phyloP scores from a whole-genome alignment of 2,888 invertebrate genomes.

The Drosophila monieri region DNA sequence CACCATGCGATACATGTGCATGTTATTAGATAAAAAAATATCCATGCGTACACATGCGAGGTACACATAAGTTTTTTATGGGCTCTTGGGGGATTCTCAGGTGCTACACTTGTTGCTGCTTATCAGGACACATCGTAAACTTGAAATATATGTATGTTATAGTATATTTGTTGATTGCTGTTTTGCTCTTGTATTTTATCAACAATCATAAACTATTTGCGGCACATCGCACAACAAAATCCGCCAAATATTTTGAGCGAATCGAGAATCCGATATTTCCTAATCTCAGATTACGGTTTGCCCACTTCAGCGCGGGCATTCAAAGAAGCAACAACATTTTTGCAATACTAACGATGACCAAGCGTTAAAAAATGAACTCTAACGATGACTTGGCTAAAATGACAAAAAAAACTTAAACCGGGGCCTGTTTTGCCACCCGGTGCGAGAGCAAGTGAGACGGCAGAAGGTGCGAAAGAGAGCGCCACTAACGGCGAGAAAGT shows the following conservation, averaged over 20 bases:
- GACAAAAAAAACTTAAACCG: conserved; percentile 38
- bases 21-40: conserved; percentile 12
- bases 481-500: conserved; percentile 26
- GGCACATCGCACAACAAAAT: conserved; percentile 35
- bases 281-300: conserved; percentile 65
- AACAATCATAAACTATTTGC: conserved; percentile 38
- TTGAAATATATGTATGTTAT: neutral
- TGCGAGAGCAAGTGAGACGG: conserved; percentile 9
- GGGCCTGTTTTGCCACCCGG: conserved; percentile 48
- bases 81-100: conserved; percentile 1
- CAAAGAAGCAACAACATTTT: conserved; percentile 44
- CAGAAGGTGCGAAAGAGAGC: conserved; percentile 4
- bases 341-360: conserved; percentile 67
- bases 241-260: conserved; percentile 24
- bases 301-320: conserved; percentile 38
- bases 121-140: conserved; percentile 22
- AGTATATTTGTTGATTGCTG: conserved; percentile 12
- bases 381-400: conserved; percentile 66
- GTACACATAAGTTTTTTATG: conserved; percentile 2
- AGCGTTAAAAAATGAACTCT: conserved; percentile 61
- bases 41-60: neutral
- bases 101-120: conserved; percentile 10
- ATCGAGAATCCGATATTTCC: conserved; percentile 48
- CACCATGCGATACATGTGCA: neutral
- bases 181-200: conserved; percentile 32